Evolutionary conservation across 2,888 invertebrate genomes (phyloP).

Genomic region (Thereva unica): DNA sequence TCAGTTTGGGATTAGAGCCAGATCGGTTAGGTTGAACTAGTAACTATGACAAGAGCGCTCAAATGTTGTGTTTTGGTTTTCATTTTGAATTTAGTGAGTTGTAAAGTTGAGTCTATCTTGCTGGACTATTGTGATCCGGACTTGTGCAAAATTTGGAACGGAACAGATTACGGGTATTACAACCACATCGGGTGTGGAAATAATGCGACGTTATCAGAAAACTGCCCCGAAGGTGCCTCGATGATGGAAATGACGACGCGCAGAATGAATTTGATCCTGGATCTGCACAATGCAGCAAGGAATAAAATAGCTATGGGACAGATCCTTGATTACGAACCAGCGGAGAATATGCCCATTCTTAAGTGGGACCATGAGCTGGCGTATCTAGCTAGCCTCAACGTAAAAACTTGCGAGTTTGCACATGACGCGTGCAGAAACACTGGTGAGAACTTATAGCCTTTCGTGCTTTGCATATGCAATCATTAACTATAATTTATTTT

Average conservation of each 20-base stretch:
- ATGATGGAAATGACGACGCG: conserved; percentile 51
- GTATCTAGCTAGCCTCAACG: conserved; percentile 52
- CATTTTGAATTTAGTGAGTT: no score
- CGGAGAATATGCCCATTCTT: conserved; percentile 52
- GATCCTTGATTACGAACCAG: conserved; percentile 49
- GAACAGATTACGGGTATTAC: conserved; percentile 48
- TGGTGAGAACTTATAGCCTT: conserved; percentile 35
- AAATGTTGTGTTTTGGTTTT: no score
- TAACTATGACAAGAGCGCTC: background rate
- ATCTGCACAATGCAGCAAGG: conserved; percentile 54
- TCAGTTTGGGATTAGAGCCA: conserved; percentile 23
- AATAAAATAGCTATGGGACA: conserved; percentile 52
- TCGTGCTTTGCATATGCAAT: background rate
- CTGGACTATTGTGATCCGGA: conserved; percentile 48
- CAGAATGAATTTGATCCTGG: conserved; percentile 51
- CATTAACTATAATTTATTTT: no score
- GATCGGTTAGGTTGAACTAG: conserved; percentile 10
- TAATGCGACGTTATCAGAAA: conserved; percentile 26
- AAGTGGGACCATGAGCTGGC: conserved; percentile 54
- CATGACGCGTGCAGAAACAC: conserved; percentile 55
- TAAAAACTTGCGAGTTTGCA: conserved; percentile 51
- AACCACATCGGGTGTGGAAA: conserved; percentile 48
- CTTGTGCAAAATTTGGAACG: conserved; percentile 52
- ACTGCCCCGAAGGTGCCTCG: conserved; percentile 37
- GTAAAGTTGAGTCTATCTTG: background rate